Evolutionary conservation across 1,140 invertebrate species (phyloP), one percentile per base, ranked within the genome.

Genomic region (Lordiphosa stackelbergi): DNA sequence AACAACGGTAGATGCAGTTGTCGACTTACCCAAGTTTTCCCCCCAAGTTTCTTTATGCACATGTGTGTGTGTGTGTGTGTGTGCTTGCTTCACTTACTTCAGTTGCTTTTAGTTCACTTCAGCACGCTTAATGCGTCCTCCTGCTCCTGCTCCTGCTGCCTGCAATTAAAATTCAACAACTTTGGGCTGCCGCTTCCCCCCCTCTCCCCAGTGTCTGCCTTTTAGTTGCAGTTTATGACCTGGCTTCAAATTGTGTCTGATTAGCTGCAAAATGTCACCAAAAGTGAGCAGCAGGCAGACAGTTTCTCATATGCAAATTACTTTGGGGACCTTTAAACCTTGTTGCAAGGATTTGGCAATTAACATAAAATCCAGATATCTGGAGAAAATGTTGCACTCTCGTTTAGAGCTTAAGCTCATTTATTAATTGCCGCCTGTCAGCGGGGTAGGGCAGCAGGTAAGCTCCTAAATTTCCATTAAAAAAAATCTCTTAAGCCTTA

Each of bases 111-210:
- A 55, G 52, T 78, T 63, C 37, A 42, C 22, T 56, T 53, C 59
- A 48, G 38, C 72, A 59, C 69, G 65, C 57, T 73, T 68, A 68
- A 47, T 69, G 56, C 43, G 10, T 8, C 45, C 41, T 16, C 16
- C 34, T 34, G 31, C 36, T 54, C 63, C 37, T 19, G 38, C 38
- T 35, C 36, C 49, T 56, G 10, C 60, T 55, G 63, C 43, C 19
- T 53, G 71, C 74, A 81, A 81, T 79, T 81, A 81, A 79, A 81
- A 81, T 68, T 71, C 71, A 74, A 41, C 53, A 74, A 61, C 66
- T 69, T 78, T 58, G 64, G 56, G 8, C 16, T 40, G 12, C 2
- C 12, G 1, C 4, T n/a, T 5, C 6, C 5, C 12, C 4, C 4
- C 11, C 40, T 41, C 41, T 10, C 4, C 9, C 22, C 19, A 45